Conservation (phyloP, 2,113 vertebrate species). For the Prietella phreatophila region DNA sequence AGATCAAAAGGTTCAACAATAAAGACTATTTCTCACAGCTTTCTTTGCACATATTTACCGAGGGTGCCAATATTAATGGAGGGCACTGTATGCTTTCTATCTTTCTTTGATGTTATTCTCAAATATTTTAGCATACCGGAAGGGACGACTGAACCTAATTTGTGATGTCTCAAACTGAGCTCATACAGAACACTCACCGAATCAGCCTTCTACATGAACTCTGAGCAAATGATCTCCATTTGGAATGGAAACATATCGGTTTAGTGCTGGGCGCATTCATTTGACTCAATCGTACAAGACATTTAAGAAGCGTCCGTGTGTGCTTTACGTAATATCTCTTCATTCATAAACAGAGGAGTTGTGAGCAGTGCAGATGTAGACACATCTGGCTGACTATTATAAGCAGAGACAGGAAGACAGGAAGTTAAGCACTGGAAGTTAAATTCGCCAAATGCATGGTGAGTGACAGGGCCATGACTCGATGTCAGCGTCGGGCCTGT, state of each 20-base stretch:
- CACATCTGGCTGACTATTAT: slow-evolving; percentile 31
- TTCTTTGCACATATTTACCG: too few relatives aligned
- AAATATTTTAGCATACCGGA: too few relatives aligned
- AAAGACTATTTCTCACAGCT: too few relatives aligned
- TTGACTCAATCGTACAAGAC: background rate
- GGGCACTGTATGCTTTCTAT: too few relatives aligned
- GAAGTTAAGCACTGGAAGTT: slow-evolving; percentile 26
- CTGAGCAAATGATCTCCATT: background rate
- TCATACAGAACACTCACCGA: too few relatives aligned
- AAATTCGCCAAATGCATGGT: slow-evolving; percentile 15
- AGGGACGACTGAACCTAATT: too few relatives aligned
- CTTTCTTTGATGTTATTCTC: too few relatives aligned
- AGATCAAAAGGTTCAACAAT: too few relatives aligned
- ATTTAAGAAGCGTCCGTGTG: background rate
- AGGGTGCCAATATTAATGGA: too few relatives aligned
- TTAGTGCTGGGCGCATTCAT: background rate
- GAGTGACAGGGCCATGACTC: slow-evolving; percentile 11
- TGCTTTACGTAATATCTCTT: background rate
- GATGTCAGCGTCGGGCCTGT: slow-evolving; percentile 30
- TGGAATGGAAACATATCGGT: background rate
- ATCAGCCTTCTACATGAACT: background rate
- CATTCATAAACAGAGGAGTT: background rate
- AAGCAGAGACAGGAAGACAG: slow-evolving; percentile 9
- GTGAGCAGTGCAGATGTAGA: background rate
- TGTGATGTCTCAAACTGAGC: too few relatives aligned